Base-by-base conservation (phyloP, 2,888 invertebrate species). In the Drosophila mettleri region DNA sequence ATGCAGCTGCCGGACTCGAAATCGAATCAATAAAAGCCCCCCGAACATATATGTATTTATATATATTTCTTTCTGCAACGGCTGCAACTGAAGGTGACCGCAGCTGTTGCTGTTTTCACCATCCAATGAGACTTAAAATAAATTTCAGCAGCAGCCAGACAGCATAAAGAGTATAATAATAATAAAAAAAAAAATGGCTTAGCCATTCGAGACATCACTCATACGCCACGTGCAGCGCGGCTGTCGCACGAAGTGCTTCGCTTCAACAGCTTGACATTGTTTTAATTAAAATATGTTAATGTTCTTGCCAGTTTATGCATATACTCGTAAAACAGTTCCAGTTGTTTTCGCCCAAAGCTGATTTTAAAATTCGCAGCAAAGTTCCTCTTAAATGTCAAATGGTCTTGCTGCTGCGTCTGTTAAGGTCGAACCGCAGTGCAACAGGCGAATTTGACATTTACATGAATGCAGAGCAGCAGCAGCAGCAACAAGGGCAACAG, bases 281-380 rank as follows among this genome's bases (percentile, higher is more conserved):
- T 86, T 86, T 84, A 86, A 86, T 83, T 86, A 83, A 86, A 86
- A 82, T 81, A 82, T 86, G 67, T 80, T 80, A 86, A 86, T 82
- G 65, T 48, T 60, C 34, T 54, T 38, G 38, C 67, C 46, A 54
- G 54, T 16, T 29, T 59, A 27, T 63, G 64, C 48, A 55, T 8
- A 14, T 10, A 5, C n/a, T n/a, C 24, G n/a, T 5, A 43, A 43
- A 24, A 33, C 22, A 3, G 33, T 16, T 6, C 2, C 24, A 27
- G 16, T 6, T 6, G 31, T 14, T n/a, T 39, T 18, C 34, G 18
- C 41, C 46, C 10, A 55, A 66, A 77, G 61, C 61, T 34, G 51
- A 59, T 75, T 33, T 48, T 57, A 63, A 65, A 70, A 58, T 49
- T 43, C 63, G 9, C 33, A 57, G 45, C 52, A 29, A n/a, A 22